Evolutionary conservation across 2,888 invertebrate species (phyloP), one percentile per base, ranked within the genome.

Genomic region (Ypsolopha sequella): DNA sequence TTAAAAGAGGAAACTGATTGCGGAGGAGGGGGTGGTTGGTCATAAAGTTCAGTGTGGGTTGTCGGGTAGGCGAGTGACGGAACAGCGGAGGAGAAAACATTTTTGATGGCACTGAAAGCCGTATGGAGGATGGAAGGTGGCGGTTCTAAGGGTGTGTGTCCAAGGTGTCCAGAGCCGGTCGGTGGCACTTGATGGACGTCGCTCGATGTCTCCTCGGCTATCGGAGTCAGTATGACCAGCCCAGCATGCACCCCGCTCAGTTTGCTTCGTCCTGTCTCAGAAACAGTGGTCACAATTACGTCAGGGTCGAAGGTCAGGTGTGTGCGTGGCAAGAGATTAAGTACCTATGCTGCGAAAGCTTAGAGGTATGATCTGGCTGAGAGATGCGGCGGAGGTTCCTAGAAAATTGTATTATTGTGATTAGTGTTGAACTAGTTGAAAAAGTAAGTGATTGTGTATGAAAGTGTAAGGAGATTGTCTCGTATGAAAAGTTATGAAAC

Each of bases 191-290:
- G 71, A 56, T 77, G 72, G 6, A 59, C 64, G 54, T 74, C 78
- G 56, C 66, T 65, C 41, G 64, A 24, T 3, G 24, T 58, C 6
- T 59, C 65, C 41, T 76, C 77, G 52, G 65, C 81, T 58, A 85
- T 63, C n/a, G 86, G 86, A 48, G 85, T 73, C 64, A 87, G 72
- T 56, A 86, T 65, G 55, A 86, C 76, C 55, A 85, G 67, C 48
- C 86, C 87, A 51, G 87, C 87, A 62, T 84, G 86, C 50, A 81
- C 69, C 58, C 86, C 86, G 66, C 65, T 76, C 70, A 84, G 76
- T 74, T 76, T 81, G 63, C 76, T 74, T 58, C 79, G 76, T 66
- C 85, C 86, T 85, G 85, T 77, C 84, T 80, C 81, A 77, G 66
- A 81, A 80, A 79, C 64, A 24, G 47, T 47, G 14, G 41, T 47